Percentiles rank a stretch among this genome's conserved stretches.
Evolutionary conservation across 35 echinoderm and acorn worm species (phyloP).

Genomic region (Acanthaster planci): DNA sequence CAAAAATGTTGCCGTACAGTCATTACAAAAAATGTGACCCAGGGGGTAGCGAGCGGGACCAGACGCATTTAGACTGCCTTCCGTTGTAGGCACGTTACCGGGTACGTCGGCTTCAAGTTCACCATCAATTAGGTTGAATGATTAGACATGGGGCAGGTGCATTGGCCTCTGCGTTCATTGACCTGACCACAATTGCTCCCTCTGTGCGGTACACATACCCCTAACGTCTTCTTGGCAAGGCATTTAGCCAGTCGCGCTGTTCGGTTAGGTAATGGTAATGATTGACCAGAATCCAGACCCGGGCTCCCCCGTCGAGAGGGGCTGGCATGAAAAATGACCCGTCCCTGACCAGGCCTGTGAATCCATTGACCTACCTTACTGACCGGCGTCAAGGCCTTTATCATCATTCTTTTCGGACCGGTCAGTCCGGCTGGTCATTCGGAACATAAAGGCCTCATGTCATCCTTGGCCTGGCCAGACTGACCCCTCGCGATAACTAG

Average conservation of each 20-base stretch:
- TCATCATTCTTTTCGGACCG: background rate
- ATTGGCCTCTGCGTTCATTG: constrained; percentile 30
- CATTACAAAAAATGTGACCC: background rate
- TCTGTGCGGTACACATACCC: background rate
- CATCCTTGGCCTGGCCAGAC: constrained; percentile 17
- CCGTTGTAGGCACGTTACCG: constrained; percentile 22
- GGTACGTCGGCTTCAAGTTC: constrained; percentile 11
- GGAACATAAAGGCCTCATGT: background rate
- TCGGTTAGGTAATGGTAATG: constrained; percentile 28
- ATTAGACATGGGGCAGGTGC: constrained; percentile 24
- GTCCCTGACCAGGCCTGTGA: constrained; percentile 11
- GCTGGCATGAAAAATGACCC: background rate
- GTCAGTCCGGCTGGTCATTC: background rate
- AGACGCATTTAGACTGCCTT: constrained; percentile 2
- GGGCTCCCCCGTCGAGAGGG: background rate
- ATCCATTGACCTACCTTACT: constrained; percentile 26
- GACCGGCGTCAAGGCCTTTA: constrained; percentile 17
- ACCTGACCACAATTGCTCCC: background rate
- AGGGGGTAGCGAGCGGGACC: background rate
- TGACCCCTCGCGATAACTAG: background rate
- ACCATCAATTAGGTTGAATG: constrained; percentile 29
- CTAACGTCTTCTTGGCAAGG: background rate
- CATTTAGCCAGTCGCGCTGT: constrained; percentile 9
- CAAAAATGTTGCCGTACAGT: constrained; percentile 15
- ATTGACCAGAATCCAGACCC: background rate